Percentiles rank a stretch among this genome's conserved stretches.
phyloP scores from a whole-genome alignment of 2,797 vertebrate genomes.

The Eutrigla gurnardus region DNA sequence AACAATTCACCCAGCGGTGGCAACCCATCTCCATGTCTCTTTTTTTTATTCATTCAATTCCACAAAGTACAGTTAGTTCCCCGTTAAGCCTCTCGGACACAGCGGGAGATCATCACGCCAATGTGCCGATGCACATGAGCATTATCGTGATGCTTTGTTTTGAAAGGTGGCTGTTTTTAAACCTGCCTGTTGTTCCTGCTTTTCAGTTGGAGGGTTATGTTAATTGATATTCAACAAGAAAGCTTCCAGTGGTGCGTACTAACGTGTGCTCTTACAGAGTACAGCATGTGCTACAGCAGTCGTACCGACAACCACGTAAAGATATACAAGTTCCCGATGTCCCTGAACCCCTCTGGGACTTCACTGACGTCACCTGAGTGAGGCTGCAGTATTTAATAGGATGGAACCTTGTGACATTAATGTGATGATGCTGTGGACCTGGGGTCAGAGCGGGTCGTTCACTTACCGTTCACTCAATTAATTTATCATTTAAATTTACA shows the following conservation, averaged over 20 bases:
- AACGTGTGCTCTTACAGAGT: slow-evolving; percentile 12
- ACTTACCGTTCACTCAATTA: no score
- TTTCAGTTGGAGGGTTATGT: slow-evolving; percentile 29
- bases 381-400: not conserved
- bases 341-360: not conserved
- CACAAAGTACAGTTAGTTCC: slow-evolving; percentile 61
- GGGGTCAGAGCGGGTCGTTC: no score
- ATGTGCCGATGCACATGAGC: slow-evolving; percentile 50
- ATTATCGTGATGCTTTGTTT: slow-evolving; percentile 56
- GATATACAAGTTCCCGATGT: not conserved
- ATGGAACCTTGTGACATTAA: not conserved
- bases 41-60: slow-evolving; percentile 57
- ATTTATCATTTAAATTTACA: no score
- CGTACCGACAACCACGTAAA: slow-evolving; percentile 8
- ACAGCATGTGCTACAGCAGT: not conserved
- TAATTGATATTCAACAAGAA: slow-evolving; percentile 47
- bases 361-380: not conserved
- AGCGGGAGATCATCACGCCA: slow-evolving; percentile 58
- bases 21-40: slow-evolving; percentile 19
- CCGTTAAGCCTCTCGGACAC: slow-evolving; percentile 63
- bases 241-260: not conserved
- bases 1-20: slow-evolving; percentile 53
- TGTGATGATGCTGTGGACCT: no score
- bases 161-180: slow-evolving; percentile 44
- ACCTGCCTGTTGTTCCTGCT: slow-evolving; percentile 34